Conservation (phyloP, 2,797 vertebrate genomes). For the Notamacropus eugenii region DNA sequence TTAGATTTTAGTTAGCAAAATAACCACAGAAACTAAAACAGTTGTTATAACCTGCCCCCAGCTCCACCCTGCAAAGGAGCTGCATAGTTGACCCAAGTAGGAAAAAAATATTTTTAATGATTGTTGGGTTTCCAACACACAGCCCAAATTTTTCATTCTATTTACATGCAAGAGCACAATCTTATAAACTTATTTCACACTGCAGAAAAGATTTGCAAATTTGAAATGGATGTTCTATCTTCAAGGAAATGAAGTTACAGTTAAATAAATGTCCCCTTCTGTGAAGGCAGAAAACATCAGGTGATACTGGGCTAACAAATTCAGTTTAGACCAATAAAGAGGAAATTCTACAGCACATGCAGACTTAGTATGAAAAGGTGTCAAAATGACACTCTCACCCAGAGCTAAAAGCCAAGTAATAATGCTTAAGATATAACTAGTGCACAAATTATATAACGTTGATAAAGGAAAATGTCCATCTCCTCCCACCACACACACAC, state of each 20-base stretch:
- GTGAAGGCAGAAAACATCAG: background rate
- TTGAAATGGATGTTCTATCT: background rate
- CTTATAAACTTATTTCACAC: background rate
- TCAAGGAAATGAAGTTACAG: background rate
- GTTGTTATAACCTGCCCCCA: background rate
- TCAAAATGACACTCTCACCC: background rate
- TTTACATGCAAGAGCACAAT: background rate
- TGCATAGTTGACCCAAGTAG: background rate
- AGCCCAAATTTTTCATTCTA: background rate
- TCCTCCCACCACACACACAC: background rate
- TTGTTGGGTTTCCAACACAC: background rate
- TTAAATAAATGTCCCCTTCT: background rate
- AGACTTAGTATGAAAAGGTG: background rate
- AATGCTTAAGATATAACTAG: background rate
- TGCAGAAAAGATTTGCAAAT: background rate
- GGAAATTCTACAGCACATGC: background rate
- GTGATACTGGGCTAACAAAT: background rate
- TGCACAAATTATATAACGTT: background rate
- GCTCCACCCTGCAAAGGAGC: background rate
- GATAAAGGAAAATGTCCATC: background rate
- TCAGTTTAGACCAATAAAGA: background rate
- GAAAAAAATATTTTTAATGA: background rate
- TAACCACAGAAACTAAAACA: background rate
- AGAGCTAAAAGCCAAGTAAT: background rate
- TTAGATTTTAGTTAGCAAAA: background rate